These are phyloP conservation scores for Lontra canadensis DNA, from an alignment of 2,113 vertebrate genomes.

Conservation along the genomic window DNA sequence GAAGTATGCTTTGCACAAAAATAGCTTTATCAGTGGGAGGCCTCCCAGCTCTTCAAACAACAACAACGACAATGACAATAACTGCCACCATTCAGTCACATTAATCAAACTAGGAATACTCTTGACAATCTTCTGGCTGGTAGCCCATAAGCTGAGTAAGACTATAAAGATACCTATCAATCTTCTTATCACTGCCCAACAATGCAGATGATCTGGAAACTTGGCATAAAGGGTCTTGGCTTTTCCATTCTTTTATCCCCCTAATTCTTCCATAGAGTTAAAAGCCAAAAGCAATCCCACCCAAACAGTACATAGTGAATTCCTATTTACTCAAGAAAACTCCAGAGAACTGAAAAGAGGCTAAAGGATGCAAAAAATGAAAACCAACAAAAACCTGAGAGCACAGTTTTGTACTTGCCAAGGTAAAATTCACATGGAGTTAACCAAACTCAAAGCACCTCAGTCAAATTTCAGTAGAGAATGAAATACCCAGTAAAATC, in stretches of 20 bases:
- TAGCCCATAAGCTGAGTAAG: neutral
- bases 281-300: constrained; percentile 47
- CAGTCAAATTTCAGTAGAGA: neutral
- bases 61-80: neutral
- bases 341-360: neutral
- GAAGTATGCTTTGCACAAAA: constrained; percentile 7
- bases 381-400: neutral
- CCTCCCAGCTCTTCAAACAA: neutral
- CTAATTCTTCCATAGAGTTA: constrained; percentile 24
- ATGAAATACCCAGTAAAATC: neutral
- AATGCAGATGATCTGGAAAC: neutral
- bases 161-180: neutral
- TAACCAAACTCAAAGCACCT: constrained; percentile 4
- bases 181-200: neutral
- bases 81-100: neutral
- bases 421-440: neutral
- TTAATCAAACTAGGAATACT: constrained; percentile 45
- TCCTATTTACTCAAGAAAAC: constrained; percentile 38
- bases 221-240: neutral
- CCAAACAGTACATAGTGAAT: neutral
- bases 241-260: neutral
- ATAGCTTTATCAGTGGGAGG: neutral
- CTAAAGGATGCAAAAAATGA: neutral
- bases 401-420: neutral
- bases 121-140: neutral